Base-by-base conservation (phyloP, 2,113 vertebrate genomes). In the Pseudopodoces humilis region DNA sequence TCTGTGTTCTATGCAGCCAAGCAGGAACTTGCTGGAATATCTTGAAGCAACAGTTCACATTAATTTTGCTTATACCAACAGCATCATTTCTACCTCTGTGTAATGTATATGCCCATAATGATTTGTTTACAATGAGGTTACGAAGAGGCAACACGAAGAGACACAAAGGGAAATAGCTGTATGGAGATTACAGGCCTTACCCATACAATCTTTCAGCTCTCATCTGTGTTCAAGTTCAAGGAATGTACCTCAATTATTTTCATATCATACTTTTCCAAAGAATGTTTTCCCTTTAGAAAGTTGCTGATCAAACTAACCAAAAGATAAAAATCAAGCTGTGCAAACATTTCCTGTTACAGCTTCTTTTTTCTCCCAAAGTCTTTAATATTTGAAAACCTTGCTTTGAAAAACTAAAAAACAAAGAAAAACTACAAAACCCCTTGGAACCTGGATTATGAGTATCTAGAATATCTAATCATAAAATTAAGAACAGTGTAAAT, bases 231-330 rank as follows among this genome's bases (percentile, higher is more conserved):
- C 53, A 67, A 56, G 15, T 53, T 79, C 58, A 83, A 56, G 53
- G 53, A 84, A 72, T 16, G 21, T 50, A 52, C 27, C 82, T 56
- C 49, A 63, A 27, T 68, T 59, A 60, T 43, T 85, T 85, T 35
- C 43, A 24, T 35, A 7, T 58, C 20, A 39, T 58, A 24, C 5
- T 67, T 86, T 62, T 80, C 55, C 30, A 84, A 50, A 56, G 43
- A 82, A 67, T 63, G 35, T 89, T 92, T 95, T 89, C 30, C 55
- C 64, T 74, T 81, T 87, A 82, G 53, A 95, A 94, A 78, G 24
- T 2, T 79, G 27, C 7, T 47, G 90, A 82, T 76, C 52, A 92
- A 91, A 92, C 84, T 49, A 91, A 71, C 49, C 19, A 59, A 67
- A 92, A 90, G 79, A 92, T 83, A 92, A 93, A 92, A 86, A 90